Conservation (phyloP, 2,797 vertebrate species). For the Oryzias dopingdopingensis region DNA sequence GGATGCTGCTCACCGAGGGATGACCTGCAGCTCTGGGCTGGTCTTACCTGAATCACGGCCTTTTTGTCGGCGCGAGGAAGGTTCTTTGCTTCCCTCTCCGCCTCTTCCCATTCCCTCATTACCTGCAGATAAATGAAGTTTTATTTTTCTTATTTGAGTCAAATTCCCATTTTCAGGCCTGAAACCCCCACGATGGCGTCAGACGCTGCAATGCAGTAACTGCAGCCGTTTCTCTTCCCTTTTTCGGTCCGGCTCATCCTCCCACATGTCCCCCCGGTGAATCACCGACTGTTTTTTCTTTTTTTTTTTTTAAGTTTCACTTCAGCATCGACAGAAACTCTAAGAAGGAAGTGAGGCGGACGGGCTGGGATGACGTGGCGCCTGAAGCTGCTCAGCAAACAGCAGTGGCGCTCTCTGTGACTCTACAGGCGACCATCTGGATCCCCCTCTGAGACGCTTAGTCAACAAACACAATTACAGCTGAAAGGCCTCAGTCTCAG, state of each 20-base stretch:
- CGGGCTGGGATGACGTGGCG: neutral
- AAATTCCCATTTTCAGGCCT: conserved; percentile 2
- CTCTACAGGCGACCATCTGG: conserved; percentile 37
- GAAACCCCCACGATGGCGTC: neutral
- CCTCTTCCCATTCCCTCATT: conserved; percentile 99
- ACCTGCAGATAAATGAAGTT: conserved; percentile 76
- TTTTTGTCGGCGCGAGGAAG: conserved; percentile 95
- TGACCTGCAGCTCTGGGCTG: neutral
- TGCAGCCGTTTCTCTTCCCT: conserved; percentile 12
- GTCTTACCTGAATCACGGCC: conserved; percentile 92
- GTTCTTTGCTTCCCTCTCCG: conserved; percentile 93
- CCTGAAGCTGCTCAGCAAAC: conserved; percentile 6
- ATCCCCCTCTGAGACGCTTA: conserved; percentile 22
- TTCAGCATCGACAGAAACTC: neutral
- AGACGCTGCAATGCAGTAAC: neutral
- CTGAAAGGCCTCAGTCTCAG: conserved; percentile 25
- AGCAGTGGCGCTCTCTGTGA: conserved; percentile 13
- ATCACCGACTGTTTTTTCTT: conserved; percentile 9
- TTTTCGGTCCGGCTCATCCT: neutral
- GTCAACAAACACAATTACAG: conserved; percentile 61
- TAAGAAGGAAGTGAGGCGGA: conserved; percentile 18
- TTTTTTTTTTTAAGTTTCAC: conserved; percentile 8
- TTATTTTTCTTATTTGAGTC: neutral
- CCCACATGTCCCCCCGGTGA: conserved; percentile 1
- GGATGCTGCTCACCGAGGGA: too few species aligned